A percentile compares a stretch with the other conserved stretches of the same genome.
Evolutionary conservation across 2,797 vertebrate genomes (phyloP).

Genomic region (Pteronotus mesoamericanus): DNA sequence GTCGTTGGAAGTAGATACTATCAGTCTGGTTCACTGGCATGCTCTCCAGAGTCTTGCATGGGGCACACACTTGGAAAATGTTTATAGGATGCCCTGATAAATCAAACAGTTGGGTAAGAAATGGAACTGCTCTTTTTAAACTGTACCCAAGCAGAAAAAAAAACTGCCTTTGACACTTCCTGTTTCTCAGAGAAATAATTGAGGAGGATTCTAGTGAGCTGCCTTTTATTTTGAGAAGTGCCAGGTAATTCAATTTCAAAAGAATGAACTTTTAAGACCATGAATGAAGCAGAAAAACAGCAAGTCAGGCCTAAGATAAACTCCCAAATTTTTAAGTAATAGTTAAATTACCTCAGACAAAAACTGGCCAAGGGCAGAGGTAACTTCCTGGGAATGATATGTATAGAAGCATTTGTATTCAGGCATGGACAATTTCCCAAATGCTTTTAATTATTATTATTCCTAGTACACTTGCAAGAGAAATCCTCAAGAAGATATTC

Average conservation of each 20-base stretch:
- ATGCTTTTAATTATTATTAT: conserved; percentile 68
- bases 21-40: background rate
- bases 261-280: conserved; percentile 64
- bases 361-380: conserved; percentile 49
- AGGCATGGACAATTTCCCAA: conserved; percentile 66
- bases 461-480: conserved; percentile 58
- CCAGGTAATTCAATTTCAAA: conserved; percentile 36
- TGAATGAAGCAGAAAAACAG: conserved; percentile 59
- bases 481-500: conserved; percentile 55
- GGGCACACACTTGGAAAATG: background rate
- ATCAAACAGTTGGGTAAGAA: background rate
- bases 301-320: conserved; percentile 61
- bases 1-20: background rate
- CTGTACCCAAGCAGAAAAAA: background rate
- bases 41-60: background rate
- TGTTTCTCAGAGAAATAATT: background rate
- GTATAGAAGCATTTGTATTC: conserved; percentile 59
- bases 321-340: conserved; percentile 42
- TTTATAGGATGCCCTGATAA: background rate
- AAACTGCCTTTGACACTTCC: background rate
- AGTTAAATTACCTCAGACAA: conserved; percentile 59
- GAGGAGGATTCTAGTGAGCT: background rate
- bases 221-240: conserved; percentile 33
- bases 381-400: conserved; percentile 51
- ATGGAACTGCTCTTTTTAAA: background rate